Percentiles rank a stretch among this genome's conserved stretches.
Evolutionary conservation across 2,888 invertebrate species (phyloP).

Genomic region (Mechanitis mazaeus): DNA sequence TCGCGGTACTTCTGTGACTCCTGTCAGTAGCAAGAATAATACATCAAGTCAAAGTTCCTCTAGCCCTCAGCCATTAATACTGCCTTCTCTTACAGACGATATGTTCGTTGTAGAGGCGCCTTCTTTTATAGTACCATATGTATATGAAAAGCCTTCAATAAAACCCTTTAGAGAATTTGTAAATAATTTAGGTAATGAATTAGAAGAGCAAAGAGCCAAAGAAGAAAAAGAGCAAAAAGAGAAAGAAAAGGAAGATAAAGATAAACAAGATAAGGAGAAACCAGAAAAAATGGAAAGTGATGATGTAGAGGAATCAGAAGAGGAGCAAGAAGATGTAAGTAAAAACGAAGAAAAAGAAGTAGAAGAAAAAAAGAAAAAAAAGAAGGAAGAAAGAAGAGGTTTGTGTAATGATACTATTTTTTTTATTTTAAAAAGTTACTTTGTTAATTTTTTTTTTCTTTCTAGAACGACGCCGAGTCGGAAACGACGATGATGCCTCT

Average conservation of each 20-base stretch:
- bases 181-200: constrained; percentile 77
- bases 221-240: constrained; percentile 65
- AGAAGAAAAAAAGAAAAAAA: constrained; percentile 34
- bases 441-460: background rate
- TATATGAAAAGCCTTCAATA: constrained; percentile 92
- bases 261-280: constrained; percentile 45
- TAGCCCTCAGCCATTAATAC: constrained; percentile 78
- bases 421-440: constrained; percentile 5
- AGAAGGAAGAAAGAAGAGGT: constrained; percentile 54
- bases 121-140: constrained; percentile 94
- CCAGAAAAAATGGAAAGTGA: constrained; percentile 46
- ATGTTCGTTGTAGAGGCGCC: constrained; percentile 96
- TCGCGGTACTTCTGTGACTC: constrained; percentile 62
- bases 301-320: constrained; percentile 39
- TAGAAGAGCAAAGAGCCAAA: constrained; percentile 78
- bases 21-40: constrained; percentile 47
- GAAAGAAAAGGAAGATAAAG: constrained; percentile 49
- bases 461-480: constrained; percentile 44
- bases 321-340: constrained; percentile 22
- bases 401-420: constrained; percentile 17
- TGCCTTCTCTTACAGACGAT: constrained; percentile 91
- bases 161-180: constrained; percentile 86
- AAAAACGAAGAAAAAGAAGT: constrained; percentile 23
- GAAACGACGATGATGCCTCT: constrained; percentile 74
- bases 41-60: constrained; percentile 30